phyloP scores from a whole-genome alignment of 2,888 invertebrate species.

The Proisotoma minuta region DNA sequence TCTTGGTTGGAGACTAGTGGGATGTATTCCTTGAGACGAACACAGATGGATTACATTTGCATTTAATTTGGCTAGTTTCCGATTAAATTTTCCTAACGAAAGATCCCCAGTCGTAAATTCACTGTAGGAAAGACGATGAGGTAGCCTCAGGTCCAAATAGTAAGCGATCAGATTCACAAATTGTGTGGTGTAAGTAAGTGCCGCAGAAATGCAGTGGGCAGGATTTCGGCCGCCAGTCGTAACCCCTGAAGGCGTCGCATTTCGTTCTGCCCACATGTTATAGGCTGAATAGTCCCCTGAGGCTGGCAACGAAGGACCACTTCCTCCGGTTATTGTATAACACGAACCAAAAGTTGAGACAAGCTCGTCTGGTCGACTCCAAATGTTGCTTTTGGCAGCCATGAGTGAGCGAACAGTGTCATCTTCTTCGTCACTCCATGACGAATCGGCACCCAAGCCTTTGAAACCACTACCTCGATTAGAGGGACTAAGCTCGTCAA shows the following conservation, averaged over 20 bases:
- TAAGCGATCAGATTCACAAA: conserved; percentile 74
- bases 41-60: conserved; percentile 74
- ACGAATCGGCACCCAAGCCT: conserved; percentile 43
- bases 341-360: conserved; percentile 45
- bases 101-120: conserved; percentile 74
- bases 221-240: conserved; percentile 54
- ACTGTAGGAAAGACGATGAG: conserved; percentile 69
- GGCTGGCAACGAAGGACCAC: conserved; percentile 75
- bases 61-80: conserved; percentile 71
- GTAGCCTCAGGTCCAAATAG: conserved; percentile 75
- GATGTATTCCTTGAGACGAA: conserved; percentile 68
- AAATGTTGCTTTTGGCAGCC: conserved; percentile 64
- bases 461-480: conserved; percentile 47
- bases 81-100: conserved; percentile 66
- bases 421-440: conserved; percentile 48
- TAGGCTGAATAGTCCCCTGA: conserved; percentile 79
- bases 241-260: conserved; percentile 16
- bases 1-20: conserved; percentile 61
- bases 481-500: conserved; percentile 55
- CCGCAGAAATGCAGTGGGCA: conserved; percentile 70
- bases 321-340: conserved; percentile 52
- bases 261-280: conserved; percentile 60
- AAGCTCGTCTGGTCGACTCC: conserved; percentile 29
- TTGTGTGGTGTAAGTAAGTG: conserved; percentile 80
- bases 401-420: conserved; percentile 60